Conservation (phyloP, 2,888 invertebrate species). For the Schrankia costaestrigalis region DNA sequence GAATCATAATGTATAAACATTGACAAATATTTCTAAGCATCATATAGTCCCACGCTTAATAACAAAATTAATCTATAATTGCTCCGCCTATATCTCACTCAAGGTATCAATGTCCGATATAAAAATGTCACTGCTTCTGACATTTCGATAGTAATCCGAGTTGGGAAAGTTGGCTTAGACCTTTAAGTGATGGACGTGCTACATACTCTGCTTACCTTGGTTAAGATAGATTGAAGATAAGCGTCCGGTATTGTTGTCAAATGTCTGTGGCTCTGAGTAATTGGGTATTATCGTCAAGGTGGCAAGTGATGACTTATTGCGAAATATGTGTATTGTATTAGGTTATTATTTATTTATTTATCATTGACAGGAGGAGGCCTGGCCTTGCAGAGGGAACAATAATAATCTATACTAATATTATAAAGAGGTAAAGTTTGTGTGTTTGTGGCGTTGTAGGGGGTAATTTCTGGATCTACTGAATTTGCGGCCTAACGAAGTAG, state of each 20-base stretch:
- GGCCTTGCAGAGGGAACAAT: no score
- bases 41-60: slow-evolving; percentile 37
- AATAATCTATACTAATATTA: no score
- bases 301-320: slow-evolving; percentile 10
- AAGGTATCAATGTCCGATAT: slow-evolving; percentile 66
- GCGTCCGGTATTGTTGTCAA: slow-evolving; percentile 32
- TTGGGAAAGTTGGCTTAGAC: slow-evolving; percentile 65
- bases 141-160: slow-evolving; percentile 74
- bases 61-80: slow-evolving; percentile 75
- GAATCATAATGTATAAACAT: no score
- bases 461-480: no score
- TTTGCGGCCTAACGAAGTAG: no score
- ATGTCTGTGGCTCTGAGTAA: slow-evolving; percentile 31
- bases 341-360: no score
- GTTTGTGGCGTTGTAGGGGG: slow-evolving; percentile 5
- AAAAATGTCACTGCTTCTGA: slow-evolving; percentile 77
- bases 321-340: no score
- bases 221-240: slow-evolving; percentile 30
- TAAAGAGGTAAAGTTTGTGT: no score
- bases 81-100: slow-evolving; percentile 66
- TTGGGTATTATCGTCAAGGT: slow-evolving; percentile 23
- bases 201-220: slow-evolving; percentile 29
- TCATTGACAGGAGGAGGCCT: no score
- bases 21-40: no score
- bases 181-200: slow-evolving; percentile 30